Evolutionary conservation across 2,888 invertebrate species (phyloP), one percentile per base, ranked within the genome.

Genomic region (Tetropium fuscum): DNA sequence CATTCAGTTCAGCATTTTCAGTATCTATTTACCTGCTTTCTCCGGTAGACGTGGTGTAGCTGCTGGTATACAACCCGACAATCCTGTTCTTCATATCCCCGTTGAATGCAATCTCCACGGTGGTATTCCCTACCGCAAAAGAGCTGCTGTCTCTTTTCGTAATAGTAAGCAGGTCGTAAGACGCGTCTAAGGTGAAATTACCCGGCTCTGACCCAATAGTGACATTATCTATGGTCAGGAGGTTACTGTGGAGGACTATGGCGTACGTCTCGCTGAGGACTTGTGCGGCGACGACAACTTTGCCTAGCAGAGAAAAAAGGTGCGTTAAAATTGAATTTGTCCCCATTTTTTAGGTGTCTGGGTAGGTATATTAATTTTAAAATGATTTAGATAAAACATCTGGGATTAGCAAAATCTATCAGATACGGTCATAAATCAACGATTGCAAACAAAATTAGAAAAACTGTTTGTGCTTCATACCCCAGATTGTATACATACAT

Each of bases 41-140:
- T 3, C 79, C 79, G 15, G 74, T 65, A 5, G 64, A 74, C 72
- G 84, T 80, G 45, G 78, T 81, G 64, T 92, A 88, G 3, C 82
- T 84, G 58, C 92, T 92, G 66, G 86, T 86, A 77, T 93, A 93
- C 54, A 93, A 84, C 2, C 93, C 93, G 53, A 90, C 87, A 72
- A 92, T 89, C 64, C 87, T 87, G 61, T 86, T 84, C 18, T 85
- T 86, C 75, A 91, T 83, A 62, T 84, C 84, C 0, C 92, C 92
- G 60, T 81, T 80, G 73, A 89, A 93, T 27, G 86, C 80, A 38
- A 92, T 84, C 34, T 80, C 74, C 8, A 92, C 75, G 8, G 81
- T 79, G 74, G 88, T 88, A 51, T 80, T 80, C 3, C 71, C 70
- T 1, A 48, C 53, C 11, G 36, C 38, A 62, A 77, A 69, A 16